phyloP scores from a whole-genome alignment of 1,140 invertebrate species.

The Triops longicaudatus region DNA sequence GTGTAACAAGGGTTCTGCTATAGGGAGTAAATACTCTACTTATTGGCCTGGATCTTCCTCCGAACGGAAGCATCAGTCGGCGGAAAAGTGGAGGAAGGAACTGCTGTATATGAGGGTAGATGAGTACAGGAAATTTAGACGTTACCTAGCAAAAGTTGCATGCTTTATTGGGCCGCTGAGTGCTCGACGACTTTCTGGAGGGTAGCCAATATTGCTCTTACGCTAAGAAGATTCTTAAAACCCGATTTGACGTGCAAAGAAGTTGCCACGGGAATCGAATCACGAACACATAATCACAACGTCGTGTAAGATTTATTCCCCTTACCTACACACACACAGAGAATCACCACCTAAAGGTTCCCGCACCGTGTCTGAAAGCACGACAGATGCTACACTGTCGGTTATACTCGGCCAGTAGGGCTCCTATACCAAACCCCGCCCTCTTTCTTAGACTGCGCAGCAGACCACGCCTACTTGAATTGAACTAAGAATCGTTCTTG shows the following conservation, averaged over 20 bases:
- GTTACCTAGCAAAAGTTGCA: conserved; percentile 15
- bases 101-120: background rate
- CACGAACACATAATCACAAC: background rate
- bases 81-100: background rate
- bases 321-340: background rate
- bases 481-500: background rate
- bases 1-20: too few species aligned
- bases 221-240: too few species aligned
- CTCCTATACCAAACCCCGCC: background rate
- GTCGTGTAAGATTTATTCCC: background rate
- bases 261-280: background rate
- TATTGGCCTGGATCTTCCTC: background rate
- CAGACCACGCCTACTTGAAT: background rate
- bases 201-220: background rate
- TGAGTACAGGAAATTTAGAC: background rate
- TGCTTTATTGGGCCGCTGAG: background rate
- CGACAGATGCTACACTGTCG: background rate
- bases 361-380: background rate
- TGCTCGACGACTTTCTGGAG: background rate
- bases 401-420: background rate
- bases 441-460: background rate
- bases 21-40: background rate
- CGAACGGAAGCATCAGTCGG: background rate
- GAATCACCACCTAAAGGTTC: background rate
- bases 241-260: background rate